Percentiles rank a stretch among this genome's conserved stretches.
phyloP scores from a whole-genome alignment of 2,113 vertebrate genomes.

The Hyperopisus bebe region DNA sequence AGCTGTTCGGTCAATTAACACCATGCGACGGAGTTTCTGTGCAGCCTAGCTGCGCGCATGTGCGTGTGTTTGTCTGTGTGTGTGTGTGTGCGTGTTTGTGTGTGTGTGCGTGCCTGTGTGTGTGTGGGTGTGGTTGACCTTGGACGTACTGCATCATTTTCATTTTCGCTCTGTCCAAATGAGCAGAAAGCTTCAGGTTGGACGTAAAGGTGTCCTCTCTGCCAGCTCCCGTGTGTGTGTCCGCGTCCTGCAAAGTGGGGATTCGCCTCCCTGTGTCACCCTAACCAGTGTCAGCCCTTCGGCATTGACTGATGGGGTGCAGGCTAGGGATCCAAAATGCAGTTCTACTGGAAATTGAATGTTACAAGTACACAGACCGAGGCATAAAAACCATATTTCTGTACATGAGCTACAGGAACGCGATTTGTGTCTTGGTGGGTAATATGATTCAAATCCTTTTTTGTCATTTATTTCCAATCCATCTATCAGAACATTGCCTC shows the following conservation, averaged over 20 bases:
- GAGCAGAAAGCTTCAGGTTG: background rate
- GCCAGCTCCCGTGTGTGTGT: background rate
- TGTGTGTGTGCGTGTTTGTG: background rate
- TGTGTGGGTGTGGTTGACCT: constrained; percentile 23
- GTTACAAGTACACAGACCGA: background rate
- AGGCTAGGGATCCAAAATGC: background rate
- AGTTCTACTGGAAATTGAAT: background rate
- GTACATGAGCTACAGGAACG: background rate
- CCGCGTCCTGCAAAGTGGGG: background rate
- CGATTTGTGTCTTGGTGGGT: background rate
- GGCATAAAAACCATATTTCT: background rate
- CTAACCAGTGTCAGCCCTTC: background rate
- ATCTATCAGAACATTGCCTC: background rate
- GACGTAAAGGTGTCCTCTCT: background rate
- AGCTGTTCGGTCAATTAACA: constrained; percentile 52
- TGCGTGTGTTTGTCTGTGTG: background rate
- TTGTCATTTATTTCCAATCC: background rate
- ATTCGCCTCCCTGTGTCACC: background rate
- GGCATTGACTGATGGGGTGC: background rate
- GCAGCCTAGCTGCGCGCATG: background rate
- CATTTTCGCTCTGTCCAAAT: background rate
- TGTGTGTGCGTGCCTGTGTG: constrained; percentile 10
- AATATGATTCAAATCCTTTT: constrained; percentile 11
- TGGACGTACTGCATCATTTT: constrained; percentile 13
- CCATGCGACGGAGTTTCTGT: constrained; percentile 3